A percentile compares a stretch with the other conserved stretches of the same genome.
Evolutionary conservation across 2,797 vertebrate genomes (phyloP).

Genomic region (Tapera naevia): DNA sequence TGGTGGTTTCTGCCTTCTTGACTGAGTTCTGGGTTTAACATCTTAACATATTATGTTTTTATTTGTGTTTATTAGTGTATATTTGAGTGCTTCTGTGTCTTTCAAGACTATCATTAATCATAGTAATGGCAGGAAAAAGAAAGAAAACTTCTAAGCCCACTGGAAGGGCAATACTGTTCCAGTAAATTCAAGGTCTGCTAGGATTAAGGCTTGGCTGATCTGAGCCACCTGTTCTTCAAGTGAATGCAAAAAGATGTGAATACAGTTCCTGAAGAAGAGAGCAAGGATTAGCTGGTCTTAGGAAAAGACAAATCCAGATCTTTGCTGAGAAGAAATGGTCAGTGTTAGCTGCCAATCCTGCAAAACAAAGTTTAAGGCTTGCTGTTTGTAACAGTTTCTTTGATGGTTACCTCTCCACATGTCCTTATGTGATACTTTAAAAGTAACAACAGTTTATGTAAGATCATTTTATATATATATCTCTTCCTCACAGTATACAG

Average conservation of each 20-base stretch:
- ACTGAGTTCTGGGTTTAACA: neutral
- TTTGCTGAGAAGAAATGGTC: conserved; percentile 23
- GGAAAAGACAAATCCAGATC: conserved; percentile 29
- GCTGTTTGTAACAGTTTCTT: conserved; percentile 1
- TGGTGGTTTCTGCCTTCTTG: neutral
- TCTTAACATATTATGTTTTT: conserved; percentile 4
- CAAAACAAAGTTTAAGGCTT: conserved; percentile 13
- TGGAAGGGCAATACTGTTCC: conserved; percentile 30
- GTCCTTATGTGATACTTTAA: neutral
- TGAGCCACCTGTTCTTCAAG: conserved; percentile 60
- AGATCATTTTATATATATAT: neutral
- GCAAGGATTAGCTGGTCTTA: conserved; percentile 28
- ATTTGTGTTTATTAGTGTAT: conserved; percentile 21
- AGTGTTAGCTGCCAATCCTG: conserved; percentile 18
- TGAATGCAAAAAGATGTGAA: conserved; percentile 37
- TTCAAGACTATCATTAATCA: conserved; percentile 31
- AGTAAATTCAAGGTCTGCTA: conserved; percentile 52
- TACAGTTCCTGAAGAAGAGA: conserved; percentile 12
- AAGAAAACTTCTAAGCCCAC: conserved; percentile 1
- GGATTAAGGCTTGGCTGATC: conserved; percentile 61
- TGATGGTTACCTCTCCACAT: neutral
- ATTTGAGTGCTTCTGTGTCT: neutral
- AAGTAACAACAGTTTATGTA: neutral
- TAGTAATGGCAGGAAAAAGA: neutral
- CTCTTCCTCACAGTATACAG: neutral